Evolutionary conservation across 1,140 invertebrate species (phyloP).

Genomic region (Odontomachus brunneus): DNA sequence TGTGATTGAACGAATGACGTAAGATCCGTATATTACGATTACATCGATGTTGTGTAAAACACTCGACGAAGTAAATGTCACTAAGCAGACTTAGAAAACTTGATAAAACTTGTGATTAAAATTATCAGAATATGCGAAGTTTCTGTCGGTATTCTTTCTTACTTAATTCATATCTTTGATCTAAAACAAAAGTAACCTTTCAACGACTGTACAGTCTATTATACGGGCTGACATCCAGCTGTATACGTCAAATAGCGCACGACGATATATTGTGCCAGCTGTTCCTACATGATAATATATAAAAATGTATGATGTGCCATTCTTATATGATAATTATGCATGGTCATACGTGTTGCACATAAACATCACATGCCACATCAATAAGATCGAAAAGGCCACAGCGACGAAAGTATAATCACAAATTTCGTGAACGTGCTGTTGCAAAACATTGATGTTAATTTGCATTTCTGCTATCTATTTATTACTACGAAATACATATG

Average conservation of each 20-base stretch:
- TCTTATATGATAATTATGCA: neutral
- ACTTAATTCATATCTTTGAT: conserved; percentile 6
- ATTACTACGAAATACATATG: neutral
- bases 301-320: neutral
- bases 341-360: neutral
- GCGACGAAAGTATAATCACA: neutral
- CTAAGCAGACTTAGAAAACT: neutral
- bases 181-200: neutral
- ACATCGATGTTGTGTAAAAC: neutral
- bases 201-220: neutral
- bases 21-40: neutral
- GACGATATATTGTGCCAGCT: neutral
- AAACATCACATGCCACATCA: too few relatives aligned
- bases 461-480: conserved; percentile 3
- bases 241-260: neutral
- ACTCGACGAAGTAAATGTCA: neutral
- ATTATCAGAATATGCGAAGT: neutral
- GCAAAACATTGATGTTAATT: neutral
- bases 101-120: neutral
- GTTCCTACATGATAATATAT: neutral
- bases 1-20: too few relatives aligned
- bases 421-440: neutral
- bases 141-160: neutral
- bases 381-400: neutral
- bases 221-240: neutral